Percentiles rank a stretch among this genome's conserved stretches.
Conservation (phyloP, 2,113 vertebrate species). For the Cyanoramphus novaezelandiae region DNA sequence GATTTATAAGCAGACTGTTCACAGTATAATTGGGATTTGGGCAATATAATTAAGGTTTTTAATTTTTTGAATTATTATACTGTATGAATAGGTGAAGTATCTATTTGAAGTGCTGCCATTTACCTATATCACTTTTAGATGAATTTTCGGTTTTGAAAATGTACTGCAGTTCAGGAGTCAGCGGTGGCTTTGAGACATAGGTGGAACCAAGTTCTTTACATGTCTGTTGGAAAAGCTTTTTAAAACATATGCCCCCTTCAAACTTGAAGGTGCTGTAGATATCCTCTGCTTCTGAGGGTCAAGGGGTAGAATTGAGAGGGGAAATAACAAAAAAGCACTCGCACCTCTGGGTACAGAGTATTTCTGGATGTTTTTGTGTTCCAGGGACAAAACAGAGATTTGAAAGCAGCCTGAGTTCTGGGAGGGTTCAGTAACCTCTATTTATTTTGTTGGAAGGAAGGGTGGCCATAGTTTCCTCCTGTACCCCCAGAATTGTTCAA, state of each 20-base stretch:
- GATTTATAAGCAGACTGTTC: not conserved
- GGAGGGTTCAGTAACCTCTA: not conserved
- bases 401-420: not conserved
- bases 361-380: not conserved
- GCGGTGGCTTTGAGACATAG: not conserved
- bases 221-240: not conserved
- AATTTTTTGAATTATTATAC: not conserved
- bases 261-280: not conserved
- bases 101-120: not conserved
- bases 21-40: not conserved
- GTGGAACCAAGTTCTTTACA: not conserved
- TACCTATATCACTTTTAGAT: not conserved
- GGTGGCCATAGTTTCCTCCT: not conserved
- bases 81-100: not conserved
- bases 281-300: not conserved
- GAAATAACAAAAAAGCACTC: not conserved
- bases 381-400: not conserved
- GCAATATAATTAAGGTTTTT: not conserved
- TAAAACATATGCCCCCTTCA: not conserved
- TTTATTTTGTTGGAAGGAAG: not conserved
- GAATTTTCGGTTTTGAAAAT: not conserved
- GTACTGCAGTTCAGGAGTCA: not conserved
- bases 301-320: not conserved
- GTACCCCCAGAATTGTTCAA: not conserved
- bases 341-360: not conserved